Conservation (phyloP, 2,888 invertebrate species). For the Drosophila lacicola region DNA sequence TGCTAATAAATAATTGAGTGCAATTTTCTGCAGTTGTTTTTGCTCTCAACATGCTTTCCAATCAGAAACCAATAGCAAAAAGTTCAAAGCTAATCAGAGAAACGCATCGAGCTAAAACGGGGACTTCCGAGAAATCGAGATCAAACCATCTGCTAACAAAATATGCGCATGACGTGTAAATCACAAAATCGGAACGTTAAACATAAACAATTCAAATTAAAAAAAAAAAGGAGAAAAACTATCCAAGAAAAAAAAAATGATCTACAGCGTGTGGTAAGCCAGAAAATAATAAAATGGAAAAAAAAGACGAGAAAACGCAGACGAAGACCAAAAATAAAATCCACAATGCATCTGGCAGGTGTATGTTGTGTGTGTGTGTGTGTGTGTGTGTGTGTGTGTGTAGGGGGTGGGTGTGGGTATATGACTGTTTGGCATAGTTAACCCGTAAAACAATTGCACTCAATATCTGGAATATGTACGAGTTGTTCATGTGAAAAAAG, state of each 20-base stretch:
- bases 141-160: constrained; percentile 74
- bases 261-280: constrained; percentile 62
- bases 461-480: constrained; percentile 63
- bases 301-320: constrained; percentile 57
- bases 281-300: constrained; percentile 46
- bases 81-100: constrained; percentile 65
- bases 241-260: constrained; percentile 29
- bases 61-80: constrained; percentile 27
- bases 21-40: constrained; percentile 36
- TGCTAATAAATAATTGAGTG: constrained; percentile 43
- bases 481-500: constrained; percentile 25
- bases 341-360: constrained; percentile 55
- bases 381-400: constrained; percentile 6
- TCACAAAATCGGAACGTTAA: constrained; percentile 58
- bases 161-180: constrained; percentile 67
- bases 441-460: constrained; percentile 60
- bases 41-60: constrained; percentile 31
- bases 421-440: constrained; percentile 48
- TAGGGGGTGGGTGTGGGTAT: too few species aligned
- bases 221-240: constrained; percentile 7
- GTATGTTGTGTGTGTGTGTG: constrained; percentile 24
- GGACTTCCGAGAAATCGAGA: constrained; percentile 65
- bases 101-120: constrained; percentile 20
- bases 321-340: constrained; percentile 64
- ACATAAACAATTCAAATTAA: constrained; percentile 66